Percentiles rank a stretch among this genome's conserved stretches.
These are phyloP conservation scores for Ceyx margarethae DNA, from an alignment of 2,113 vertebrate genomes.

Conservation along the genomic window DNA sequence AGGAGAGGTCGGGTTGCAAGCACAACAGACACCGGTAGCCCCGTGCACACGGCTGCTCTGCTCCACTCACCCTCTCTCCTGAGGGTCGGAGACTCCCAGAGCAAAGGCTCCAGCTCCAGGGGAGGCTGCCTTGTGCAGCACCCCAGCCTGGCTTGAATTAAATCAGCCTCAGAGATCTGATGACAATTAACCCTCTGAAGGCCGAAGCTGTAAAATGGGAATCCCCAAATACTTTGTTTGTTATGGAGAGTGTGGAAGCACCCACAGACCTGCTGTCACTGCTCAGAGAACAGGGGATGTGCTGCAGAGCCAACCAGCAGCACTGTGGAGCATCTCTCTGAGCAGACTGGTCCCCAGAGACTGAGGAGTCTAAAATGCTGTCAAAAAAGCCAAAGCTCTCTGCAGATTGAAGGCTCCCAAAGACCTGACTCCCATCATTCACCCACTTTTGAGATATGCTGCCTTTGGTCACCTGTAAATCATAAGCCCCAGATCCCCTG, in stretches of 20 bases:
- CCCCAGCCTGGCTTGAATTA: conserved; percentile 32
- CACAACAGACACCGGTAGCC: conserved; percentile 12
- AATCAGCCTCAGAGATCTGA: background rate
- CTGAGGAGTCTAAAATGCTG: background rate
- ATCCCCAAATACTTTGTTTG: rapidly evolving
- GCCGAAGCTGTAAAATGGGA: background rate
- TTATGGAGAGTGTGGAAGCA: background rate
- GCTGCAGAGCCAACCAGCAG: background rate
- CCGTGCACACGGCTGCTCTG: background rate
- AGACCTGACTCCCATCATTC: background rate
- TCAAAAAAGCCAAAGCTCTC: background rate
- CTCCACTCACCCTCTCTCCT: background rate
- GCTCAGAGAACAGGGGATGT: rapidly evolving
- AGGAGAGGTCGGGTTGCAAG: conserved; percentile 33
- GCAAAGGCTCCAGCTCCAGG: conserved; percentile 19
- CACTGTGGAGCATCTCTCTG: background rate
- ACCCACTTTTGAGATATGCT: background rate
- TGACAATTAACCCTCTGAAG: background rate
- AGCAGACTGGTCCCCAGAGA: background rate
- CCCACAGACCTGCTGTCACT: rapidly evolving
- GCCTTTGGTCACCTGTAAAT: background rate
- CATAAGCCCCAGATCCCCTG: rapidly evolving
- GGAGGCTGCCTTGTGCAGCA: background rate
- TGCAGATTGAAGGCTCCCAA: background rate
- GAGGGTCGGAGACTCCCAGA: background rate